These are phyloP conservation scores for Clupea harengus DNA, from an alignment of 2,113 vertebrate genomes.

Conservation along the genomic window DNA sequence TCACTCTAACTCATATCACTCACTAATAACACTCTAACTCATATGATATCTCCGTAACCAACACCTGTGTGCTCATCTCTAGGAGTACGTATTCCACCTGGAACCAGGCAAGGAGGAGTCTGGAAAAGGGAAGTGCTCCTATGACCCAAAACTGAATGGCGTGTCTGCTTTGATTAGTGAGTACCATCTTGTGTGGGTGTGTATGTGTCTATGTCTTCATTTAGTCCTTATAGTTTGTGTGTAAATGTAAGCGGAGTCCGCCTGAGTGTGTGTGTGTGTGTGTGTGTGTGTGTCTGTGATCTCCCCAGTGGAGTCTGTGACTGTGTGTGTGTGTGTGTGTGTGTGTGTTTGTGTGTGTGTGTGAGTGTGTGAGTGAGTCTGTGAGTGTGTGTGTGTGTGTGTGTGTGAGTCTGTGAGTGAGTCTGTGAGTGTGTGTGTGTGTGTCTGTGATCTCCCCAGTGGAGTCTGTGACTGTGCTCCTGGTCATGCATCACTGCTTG, in stretches of 20 bases:
- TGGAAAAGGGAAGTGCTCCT: conserved; percentile 97
- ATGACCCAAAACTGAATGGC: conserved; percentile 96
- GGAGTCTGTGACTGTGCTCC: neutral
- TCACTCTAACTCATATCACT: no score
- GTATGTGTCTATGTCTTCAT: no score
- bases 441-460: no score
- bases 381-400: no score
- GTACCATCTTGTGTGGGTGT: conserved; percentile 60
- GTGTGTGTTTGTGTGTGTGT: neutral
- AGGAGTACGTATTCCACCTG: conserved; percentile 97
- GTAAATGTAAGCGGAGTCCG: no score
- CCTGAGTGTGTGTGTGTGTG: neutral
- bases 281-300: neutral
- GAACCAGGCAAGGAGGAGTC: conserved; percentile 93
- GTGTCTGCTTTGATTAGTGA: conserved; percentile 96
- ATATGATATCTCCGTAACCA: no score
- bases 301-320: neutral
- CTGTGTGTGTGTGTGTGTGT: neutral
- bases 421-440: neutral
- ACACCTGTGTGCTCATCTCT: neutral
- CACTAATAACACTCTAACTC: no score
- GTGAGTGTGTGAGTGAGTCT: conserved; percentile 31
- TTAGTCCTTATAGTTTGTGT: no score
- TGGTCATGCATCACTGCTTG: no score
- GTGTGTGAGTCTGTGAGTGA: no score